These are phyloP conservation scores for Bombyx huttoni DNA, from an alignment of 2,888 invertebrate species.

Conservation along the genomic window DNA sequence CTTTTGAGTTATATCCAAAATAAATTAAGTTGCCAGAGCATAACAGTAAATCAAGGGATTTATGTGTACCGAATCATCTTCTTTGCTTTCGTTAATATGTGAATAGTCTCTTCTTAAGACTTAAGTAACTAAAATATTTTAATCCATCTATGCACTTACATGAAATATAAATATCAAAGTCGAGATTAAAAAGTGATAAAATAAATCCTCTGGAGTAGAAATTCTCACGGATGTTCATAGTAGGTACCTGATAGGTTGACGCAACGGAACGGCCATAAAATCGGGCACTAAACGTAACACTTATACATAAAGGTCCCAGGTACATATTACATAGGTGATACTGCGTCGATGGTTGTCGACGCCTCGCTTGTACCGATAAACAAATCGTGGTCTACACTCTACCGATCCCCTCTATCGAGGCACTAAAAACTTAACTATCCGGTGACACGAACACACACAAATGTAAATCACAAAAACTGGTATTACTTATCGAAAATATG, in stretches of 20 bases:
- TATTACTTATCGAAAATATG: slow-evolving; percentile 56
- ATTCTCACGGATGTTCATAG: slow-evolving; percentile 19
- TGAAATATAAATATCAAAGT: slow-evolving; percentile 4
- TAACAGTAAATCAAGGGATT: not conserved
- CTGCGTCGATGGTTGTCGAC: slow-evolving; percentile 54
- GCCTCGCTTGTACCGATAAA: slow-evolving; percentile 52
- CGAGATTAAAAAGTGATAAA: slow-evolving; percentile 5
- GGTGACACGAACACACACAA: slow-evolving; percentile 59
- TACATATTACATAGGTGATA: slow-evolving; percentile 58
- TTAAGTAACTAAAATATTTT: slow-evolving; percentile 1
- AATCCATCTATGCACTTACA: slow-evolving; percentile 1
- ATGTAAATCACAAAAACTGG: slow-evolving; percentile 58
- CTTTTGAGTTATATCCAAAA: not conserved
- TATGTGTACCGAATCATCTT: not conserved
- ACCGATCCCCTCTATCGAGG: slow-evolving; percentile 51
- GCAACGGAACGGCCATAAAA: slow-evolving; percentile 56
- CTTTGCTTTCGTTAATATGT: not conserved
- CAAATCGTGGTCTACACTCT: slow-evolving; percentile 56
- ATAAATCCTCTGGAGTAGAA: not conserved
- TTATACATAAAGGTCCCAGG: slow-evolving; percentile 54
- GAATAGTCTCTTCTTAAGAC: not conserved
- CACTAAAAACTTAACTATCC: slow-evolving; percentile 66
- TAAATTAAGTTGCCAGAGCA: not conserved
- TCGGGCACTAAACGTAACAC: slow-evolving; percentile 57
- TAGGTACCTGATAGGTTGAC: slow-evolving; percentile 25